These are phyloP conservation scores for Epinephelus moara DNA, from an alignment of 2,113 vertebrate genomes.

Conservation along the genomic window DNA sequence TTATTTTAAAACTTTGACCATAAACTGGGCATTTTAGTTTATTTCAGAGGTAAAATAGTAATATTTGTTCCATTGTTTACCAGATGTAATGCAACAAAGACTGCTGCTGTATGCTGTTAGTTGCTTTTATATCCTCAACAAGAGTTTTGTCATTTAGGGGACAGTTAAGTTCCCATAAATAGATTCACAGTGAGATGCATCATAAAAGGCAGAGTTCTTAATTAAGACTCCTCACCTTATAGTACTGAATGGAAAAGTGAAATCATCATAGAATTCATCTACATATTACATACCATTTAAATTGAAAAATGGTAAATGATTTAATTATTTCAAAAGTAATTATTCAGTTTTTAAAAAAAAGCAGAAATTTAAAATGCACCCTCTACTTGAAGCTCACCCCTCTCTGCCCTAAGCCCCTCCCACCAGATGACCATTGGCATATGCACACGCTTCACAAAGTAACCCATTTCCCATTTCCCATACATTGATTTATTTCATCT, in stretches of 20 bases:
- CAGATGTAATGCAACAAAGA: neutral
- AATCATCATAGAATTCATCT: too few species aligned
- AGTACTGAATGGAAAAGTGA: too few species aligned
- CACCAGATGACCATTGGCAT: too few species aligned
- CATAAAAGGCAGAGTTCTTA: neutral
- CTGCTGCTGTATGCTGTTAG: neutral
- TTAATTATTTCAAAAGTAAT: neutral
- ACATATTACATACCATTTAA: neutral
- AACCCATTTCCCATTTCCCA: too few species aligned
- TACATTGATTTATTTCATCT: too few species aligned
- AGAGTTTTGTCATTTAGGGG: too few species aligned
- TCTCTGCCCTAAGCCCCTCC: too few species aligned
- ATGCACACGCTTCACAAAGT: too few species aligned
- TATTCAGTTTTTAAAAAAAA: neutral
- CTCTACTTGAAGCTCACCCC: too few species aligned
- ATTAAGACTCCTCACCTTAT: neutral
- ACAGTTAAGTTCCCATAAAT: too few species aligned
- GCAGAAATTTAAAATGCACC: too few species aligned
- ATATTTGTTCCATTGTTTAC: neutral
- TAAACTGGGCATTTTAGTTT: neutral
- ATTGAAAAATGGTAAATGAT: neutral
- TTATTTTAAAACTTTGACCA: neutral
- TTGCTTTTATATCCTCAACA: neutral
- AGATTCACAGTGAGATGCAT: neutral
- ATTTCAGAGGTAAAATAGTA: neutral